Evolutionary conservation across 2,113 vertebrate genomes (phyloP), one percentile per base, ranked within the genome.

Genomic region (Sylvietta virens): DNA sequence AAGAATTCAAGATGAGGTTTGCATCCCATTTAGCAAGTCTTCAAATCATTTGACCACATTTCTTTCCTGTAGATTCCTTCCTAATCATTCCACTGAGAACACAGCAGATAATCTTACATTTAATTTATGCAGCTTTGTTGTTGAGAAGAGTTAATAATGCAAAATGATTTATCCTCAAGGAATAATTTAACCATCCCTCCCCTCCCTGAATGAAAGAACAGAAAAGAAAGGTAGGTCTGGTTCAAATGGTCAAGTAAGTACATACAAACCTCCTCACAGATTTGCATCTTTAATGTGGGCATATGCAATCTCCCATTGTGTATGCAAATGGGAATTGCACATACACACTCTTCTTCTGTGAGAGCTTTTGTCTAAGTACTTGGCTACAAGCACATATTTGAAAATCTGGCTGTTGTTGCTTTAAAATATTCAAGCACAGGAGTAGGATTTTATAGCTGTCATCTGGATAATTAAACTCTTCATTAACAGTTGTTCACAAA

Each of bases 91-190:
- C 82, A 83, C 85, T 51, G 87, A 95, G 93, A 47, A 73, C 79
- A 47, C 28, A 53, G 70, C 33, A 83, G 90, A 92, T 93, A 90
- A 95, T 94, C 74, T 95, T 90, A 93, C 57, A 44, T 80, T 91
- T 91, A 94, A 96, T 94, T 90, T 96, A 95, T 95, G 71, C 90
- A 88, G 74, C 76, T 88, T 95, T 97, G 79, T 87, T 95, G 78
- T 90, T 91, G 72, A 91, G 87, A 95, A 82, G 74, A 90, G 79
- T 95, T 95, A 93, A 91, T 95, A 94, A 94, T 71, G 67, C 0
- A 0, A 88, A 93, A 95, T 95, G 12, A 93, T 91, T 95, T 94
- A 88, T 90, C 92, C 90, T 94, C 1, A 3, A 95, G 85, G 90
- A 95, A 96, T 94, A 95, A 93, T 86, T 77, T 70, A 80, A 90